Evolutionary conservation across 2,113 vertebrate species (phyloP).

Genomic region (Equus quagga): DNA sequence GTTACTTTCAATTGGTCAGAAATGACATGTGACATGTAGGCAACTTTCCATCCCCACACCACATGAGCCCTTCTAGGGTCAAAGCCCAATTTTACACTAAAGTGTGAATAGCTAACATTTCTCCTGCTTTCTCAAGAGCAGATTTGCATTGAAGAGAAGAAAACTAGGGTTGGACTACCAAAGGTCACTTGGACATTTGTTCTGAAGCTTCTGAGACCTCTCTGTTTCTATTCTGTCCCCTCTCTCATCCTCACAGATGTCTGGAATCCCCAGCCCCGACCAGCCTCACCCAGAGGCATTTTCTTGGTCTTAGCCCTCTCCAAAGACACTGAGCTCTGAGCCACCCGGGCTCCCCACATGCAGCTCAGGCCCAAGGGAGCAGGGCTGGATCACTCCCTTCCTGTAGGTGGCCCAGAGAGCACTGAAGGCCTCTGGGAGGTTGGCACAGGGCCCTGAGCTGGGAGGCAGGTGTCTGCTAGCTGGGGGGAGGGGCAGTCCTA

Average conservation of each 20-base stretch:
- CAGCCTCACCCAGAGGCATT: not conserved
- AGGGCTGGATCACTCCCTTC: not conserved
- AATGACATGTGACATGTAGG: not conserved
- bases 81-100: not conserved
- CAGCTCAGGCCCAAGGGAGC: not conserved
- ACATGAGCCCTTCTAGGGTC: not conserved
- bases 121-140: not conserved
- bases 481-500: not conserved
- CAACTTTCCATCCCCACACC: not conserved
- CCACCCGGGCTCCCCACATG: too few relatives aligned
- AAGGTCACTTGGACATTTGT: not conserved
- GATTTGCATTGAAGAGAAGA: not conserved
- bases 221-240: not conserved
- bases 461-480: not conserved
- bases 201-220: not conserved
- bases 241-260: not conserved
- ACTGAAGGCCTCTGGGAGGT: not conserved
- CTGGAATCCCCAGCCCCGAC: not conserved
- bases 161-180: not conserved
- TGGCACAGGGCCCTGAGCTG: not conserved
- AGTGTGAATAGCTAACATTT: not conserved
- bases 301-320: not conserved
- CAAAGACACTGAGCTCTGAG: not conserved
- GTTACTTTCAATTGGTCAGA: not conserved
- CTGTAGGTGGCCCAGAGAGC: not conserved